Base-by-base conservation (phyloP, 2,113 vertebrate genomes). In the Marmota monax region DNA sequence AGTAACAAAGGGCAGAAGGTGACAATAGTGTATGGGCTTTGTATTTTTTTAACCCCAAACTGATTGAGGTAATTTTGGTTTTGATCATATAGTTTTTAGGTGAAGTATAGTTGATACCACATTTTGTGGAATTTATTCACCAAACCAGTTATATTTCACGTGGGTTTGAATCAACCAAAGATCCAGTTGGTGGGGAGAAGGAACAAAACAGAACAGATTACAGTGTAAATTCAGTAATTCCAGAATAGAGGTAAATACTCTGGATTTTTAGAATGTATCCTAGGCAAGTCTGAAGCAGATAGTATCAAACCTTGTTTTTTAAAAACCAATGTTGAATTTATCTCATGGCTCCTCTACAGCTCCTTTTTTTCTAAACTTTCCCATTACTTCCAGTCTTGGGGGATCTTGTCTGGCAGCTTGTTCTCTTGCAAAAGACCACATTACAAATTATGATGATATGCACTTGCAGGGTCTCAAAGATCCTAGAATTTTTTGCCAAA, bases 21-120 rank as follows among this genome's bases (percentile, higher is more conserved):
- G 48, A 4, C 16, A 61, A 32, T 42, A 22, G 2, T 73, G 5
- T 32, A 17, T 80, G 39, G 1, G 5, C 23, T 42, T 32, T 18
- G 23, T 25, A 27, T 63, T 72, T n/a, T 7, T 3, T 0, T 34
- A 34, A 69, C 0, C 65, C 2, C 2, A 78, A 39, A 72, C 0
- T 58, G 23, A 51, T 53, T 29, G 18, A 32, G 7, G 0, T 34
- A 17, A 53, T 58, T 91, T n/a, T 72, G 20, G 69, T 80, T 83
- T 84, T 17, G 32, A 77, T 48, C 5, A 14, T n/a, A n/a, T 1
- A 5, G 0, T 17, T 93, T 42, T 73, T 16, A 37, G 70, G 8
- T 32, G 5, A 84, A n/a, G 10, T 23, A 51, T 10, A 67, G 10
- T 69, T 65, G 29, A 37, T 45, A 11, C 9, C 8, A 61, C 20